These are phyloP conservation scores for Coptotermes formosanus DNA, from an alignment of 1,140 invertebrate genomes.

Conservation along the genomic window DNA sequence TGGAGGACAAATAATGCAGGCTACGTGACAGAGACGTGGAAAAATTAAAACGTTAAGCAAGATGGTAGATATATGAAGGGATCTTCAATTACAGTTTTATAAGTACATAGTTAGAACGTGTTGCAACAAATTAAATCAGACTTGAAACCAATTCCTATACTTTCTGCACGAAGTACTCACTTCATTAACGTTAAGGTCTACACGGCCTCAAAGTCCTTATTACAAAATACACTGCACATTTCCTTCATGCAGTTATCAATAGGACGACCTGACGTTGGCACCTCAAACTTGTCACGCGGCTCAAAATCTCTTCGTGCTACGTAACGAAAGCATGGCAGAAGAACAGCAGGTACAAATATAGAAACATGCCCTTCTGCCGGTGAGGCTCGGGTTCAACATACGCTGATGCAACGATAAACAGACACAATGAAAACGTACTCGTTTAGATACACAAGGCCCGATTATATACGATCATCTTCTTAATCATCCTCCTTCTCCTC, in stretches of 20 bases:
- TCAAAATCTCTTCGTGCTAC: background rate
- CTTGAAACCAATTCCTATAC: background rate
- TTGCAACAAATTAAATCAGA: too few species aligned
- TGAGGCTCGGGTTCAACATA: background rate
- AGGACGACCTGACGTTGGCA: background rate
- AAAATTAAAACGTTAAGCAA: too few species aligned
- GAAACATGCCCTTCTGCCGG: background rate
- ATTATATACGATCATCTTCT: too few species aligned
- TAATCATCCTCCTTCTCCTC: too few species aligned
- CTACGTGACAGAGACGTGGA: too few species aligned
- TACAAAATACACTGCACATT: too few species aligned
- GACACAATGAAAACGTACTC: background rate
- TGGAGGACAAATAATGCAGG: too few species aligned
- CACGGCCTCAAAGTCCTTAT: too few species aligned
- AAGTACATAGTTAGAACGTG: too few species aligned
- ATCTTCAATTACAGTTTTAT: too few species aligned
- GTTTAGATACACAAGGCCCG: too few species aligned
- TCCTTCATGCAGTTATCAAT: background rate
- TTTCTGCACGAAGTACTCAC: background rate
- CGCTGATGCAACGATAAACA: background rate
- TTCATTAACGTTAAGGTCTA: background rate
- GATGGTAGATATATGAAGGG: too few species aligned
- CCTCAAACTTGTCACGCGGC: background rate
- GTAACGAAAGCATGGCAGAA: background rate
- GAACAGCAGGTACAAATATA: background rate